A percentile compares a stretch with the other conserved stretches of the same genome.
Evolutionary conservation across 2,113 vertebrate genomes (phyloP).

Genomic region (Panthera tigris): DNA sequence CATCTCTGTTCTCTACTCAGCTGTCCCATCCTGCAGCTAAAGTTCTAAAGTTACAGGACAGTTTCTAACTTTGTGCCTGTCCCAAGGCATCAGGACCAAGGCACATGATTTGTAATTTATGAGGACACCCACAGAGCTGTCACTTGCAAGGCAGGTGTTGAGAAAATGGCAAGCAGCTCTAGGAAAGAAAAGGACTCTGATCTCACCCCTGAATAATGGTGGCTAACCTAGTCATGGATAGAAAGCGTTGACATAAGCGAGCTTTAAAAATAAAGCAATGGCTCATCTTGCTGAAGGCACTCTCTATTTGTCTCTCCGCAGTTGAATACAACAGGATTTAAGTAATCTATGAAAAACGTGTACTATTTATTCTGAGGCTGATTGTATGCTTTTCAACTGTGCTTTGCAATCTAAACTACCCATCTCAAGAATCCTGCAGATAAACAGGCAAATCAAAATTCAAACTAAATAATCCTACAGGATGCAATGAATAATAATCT

Average conservation of each 20-base stretch:
- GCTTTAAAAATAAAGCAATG: constrained; percentile 90
- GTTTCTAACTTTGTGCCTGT: constrained; percentile 95
- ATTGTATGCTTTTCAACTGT: neutral
- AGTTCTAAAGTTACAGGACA: constrained; percentile 93
- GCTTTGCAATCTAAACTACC: constrained; percentile 62
- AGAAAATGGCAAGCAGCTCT: constrained; percentile 89
- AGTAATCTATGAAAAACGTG: constrained; percentile 73
- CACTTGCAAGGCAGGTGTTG: constrained; percentile 97
- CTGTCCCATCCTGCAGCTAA: constrained; percentile 87
- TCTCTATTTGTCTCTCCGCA: constrained; percentile 64
- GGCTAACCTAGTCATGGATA: constrained; percentile 91
- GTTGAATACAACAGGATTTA: constrained; percentile 52
- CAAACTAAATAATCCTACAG: constrained; percentile 23
- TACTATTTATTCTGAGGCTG: constrained; percentile 48
- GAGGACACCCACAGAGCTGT: constrained; percentile 97
- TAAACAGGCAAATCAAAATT: neutral
- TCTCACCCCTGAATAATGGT: constrained; percentile 94
- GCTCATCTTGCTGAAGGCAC: constrained; percentile 81
- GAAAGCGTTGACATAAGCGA: constrained; percentile 89
- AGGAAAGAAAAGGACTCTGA: constrained; percentile 94
- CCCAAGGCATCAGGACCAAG: constrained; percentile 87
- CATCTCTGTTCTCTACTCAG: constrained; percentile 88
- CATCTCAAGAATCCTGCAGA: neutral
- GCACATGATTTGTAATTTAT: constrained; percentile 99
- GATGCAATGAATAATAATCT: neutral